These are phyloP conservation scores for Cardinalis cardinalis DNA, from an alignment of 2,113 vertebrate species.

Conservation along the genomic window DNA sequence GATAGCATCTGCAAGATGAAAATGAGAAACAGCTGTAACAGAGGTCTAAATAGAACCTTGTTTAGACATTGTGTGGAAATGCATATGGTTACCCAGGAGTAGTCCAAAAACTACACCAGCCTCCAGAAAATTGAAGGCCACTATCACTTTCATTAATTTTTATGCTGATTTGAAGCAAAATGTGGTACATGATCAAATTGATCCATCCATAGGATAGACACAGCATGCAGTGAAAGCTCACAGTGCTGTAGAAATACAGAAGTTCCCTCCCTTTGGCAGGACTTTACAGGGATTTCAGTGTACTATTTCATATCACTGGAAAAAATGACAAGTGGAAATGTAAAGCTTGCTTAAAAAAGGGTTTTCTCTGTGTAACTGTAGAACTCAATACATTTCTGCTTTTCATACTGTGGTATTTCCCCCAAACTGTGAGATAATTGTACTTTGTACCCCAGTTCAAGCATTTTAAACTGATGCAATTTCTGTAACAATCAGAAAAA, in stretches of 20 bases:
- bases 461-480: neutral
- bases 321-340: conserved; percentile 23
- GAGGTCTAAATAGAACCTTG: conserved; percentile 25
- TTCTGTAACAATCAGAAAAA: neutral
- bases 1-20: conserved; percentile 57
- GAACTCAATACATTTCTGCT: neutral
- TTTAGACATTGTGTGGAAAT: conserved; percentile 18
- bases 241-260: neutral
- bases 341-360: neutral
- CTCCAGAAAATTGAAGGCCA: neutral
- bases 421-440: neutral
- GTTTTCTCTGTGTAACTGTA: neutral
- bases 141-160: neutral
- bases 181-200: neutral
- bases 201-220: neutral
- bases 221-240: neutral
- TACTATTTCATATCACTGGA: neutral
- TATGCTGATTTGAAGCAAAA: neutral
- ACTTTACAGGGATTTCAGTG: neutral
- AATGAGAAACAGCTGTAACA: conserved; percentile 63
- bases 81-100: neutral
- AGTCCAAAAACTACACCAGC: neutral
- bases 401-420: neutral
- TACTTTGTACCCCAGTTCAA: neutral
- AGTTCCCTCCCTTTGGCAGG: neutral